These are phyloP conservation scores for Gila orcuttii DNA, from an alignment of 2,113 vertebrate genomes.

Conservation along the genomic window DNA sequence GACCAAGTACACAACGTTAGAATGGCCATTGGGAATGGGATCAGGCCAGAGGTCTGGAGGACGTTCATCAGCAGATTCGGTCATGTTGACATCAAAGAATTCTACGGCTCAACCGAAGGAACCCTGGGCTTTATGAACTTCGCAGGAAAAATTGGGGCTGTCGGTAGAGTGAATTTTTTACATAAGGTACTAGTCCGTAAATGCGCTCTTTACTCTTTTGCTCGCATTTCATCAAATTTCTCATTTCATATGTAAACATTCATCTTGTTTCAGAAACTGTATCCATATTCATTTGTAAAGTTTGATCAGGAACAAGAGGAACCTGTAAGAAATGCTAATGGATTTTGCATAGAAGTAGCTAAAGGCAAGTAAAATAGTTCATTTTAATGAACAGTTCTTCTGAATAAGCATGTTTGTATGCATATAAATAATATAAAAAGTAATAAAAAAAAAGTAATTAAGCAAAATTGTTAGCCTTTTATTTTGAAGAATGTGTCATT, in stretches of 20 bases:
- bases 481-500: not conserved
- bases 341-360: slow-evolving; percentile 77
- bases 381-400: too few relatives aligned
- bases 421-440: too few relatives aligned
- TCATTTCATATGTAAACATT: not conserved
- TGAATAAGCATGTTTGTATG: not conserved
- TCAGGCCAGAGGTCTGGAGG: slow-evolving; percentile 81
- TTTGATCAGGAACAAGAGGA: slow-evolving; percentile 77
- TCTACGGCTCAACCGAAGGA: slow-evolving; percentile 85
- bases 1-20: slow-evolving; percentile 82
- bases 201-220: not conserved
- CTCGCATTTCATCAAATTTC: not conserved
- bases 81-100: slow-evolving; percentile 76
- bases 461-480: not conserved
- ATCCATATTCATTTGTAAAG: slow-evolving; percentile 76
- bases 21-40: slow-evolving; percentile 84
- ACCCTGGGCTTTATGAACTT: slow-evolving; percentile 80
- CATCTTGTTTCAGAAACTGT: slow-evolving; percentile 43
- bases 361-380: slow-evolving; percentile 70
- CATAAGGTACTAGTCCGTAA: slow-evolving; percentile 67
- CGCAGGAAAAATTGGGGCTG: slow-evolving; percentile 77
- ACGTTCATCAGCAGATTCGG: slow-evolving; percentile 82
- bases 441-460: too few relatives aligned
- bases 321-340: slow-evolving; percentile 76
- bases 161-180: slow-evolving; percentile 76